phyloP scores from a whole-genome alignment of 2,888 invertebrate genomes.

The Willowsia nigromaculata region DNA sequence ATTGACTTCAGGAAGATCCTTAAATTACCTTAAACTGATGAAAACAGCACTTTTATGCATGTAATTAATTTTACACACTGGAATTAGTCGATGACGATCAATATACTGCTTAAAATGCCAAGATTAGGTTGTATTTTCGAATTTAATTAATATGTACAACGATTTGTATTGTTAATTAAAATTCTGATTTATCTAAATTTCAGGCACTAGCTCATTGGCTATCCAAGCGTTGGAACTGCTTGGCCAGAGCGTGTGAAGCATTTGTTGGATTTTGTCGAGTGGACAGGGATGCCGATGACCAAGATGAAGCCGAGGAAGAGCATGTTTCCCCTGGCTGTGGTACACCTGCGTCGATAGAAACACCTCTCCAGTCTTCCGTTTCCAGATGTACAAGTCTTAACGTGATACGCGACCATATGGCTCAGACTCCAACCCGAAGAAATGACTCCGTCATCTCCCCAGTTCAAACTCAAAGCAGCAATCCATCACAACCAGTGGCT shows the following conservation, averaged over 20 bases:
- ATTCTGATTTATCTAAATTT: too few relatives aligned
- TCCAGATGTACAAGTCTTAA: slow-evolving; percentile 91
- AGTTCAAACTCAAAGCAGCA: slow-evolving; percentile 71
- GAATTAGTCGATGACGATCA: too few relatives aligned
- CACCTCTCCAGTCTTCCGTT: slow-evolving; percentile 91
- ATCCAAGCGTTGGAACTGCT: slow-evolving; percentile 75
- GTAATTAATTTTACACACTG: too few relatives aligned
- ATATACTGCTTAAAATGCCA: too few relatives aligned
- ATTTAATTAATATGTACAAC: too few relatives aligned
- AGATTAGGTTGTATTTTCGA: too few relatives aligned
- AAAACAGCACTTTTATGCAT: too few relatives aligned
- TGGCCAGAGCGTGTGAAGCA: slow-evolving; percentile 81
- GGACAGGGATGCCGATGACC: slow-evolving; percentile 85
- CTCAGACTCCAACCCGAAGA: slow-evolving; percentile 79
- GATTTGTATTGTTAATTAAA: too few relatives aligned
- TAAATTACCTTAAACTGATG: too few relatives aligned
- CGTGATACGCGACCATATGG: slow-evolving; percentile 85
- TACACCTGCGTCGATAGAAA: slow-evolving; percentile 88
- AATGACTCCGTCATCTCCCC: slow-evolving; percentile 79
- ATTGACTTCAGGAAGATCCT: too few relatives aligned
- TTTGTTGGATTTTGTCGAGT: slow-evolving; percentile 86
- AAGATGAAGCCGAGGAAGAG: slow-evolving; percentile 84
- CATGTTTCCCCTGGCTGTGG: slow-evolving; percentile 80
- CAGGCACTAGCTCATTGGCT: slow-evolving; percentile 76
- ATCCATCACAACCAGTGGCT: slow-evolving; percentile 74